A percentile compares a stretch with the other conserved stretches of the same genome.
Evolutionary conservation across 2,113 vertebrate genomes (phyloP).

Genomic region (Ploceus nigricollis): DNA sequence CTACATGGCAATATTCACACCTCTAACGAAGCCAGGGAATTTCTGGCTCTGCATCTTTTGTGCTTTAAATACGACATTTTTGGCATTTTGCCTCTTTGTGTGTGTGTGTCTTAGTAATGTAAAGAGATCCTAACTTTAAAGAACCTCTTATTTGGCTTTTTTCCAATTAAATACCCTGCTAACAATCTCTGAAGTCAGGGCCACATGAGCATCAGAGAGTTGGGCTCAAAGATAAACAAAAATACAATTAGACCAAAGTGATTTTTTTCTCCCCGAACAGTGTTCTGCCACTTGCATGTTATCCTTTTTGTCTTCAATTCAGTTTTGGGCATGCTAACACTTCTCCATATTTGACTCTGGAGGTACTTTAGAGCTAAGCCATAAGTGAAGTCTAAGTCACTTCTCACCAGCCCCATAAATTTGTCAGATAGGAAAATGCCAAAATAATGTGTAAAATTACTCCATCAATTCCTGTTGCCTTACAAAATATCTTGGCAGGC

Average conservation of each 20-base stretch:
- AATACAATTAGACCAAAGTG: not conserved
- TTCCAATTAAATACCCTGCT: not conserved
- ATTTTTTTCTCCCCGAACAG: not conserved
- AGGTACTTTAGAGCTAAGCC: not conserved
- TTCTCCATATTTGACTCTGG: not conserved
- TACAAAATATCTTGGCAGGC: not conserved
- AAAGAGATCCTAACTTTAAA: not conserved
- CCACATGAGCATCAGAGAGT: not conserved
- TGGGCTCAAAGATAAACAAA: not conserved
- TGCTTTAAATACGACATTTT: constrained; percentile 18
- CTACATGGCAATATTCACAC: constrained; percentile 31
- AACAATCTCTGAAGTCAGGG: not conserved
- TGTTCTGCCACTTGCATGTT: not conserved
- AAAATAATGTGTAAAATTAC: not conserved
- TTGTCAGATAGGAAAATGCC: not conserved
- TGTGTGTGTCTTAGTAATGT: not conserved
- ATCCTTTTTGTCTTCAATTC: not conserved
- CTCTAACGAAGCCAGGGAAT: constrained; percentile 30
- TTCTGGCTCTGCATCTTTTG: constrained; percentile 22
- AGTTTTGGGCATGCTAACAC: not conserved
- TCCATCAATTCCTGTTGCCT: not conserved
- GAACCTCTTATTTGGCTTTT: not conserved
- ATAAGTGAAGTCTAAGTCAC: not conserved
- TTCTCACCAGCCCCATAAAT: not conserved
- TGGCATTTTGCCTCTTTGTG: constrained; percentile 19